Evolutionary conservation across 1,140 invertebrate species (phyloP).

Genomic region (Drosophila bifasciata): DNA sequence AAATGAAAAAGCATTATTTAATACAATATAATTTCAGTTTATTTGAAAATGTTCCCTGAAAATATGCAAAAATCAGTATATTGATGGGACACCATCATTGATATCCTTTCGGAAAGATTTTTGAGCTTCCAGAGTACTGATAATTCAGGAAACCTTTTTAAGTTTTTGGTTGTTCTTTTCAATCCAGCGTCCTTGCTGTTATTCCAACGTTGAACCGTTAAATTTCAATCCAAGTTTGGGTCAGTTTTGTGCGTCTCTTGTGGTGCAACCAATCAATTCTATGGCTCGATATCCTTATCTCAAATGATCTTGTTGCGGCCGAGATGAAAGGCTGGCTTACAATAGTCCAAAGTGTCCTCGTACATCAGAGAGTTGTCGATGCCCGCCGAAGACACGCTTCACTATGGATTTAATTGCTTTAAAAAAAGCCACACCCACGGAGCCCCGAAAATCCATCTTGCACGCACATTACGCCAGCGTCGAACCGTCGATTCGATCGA

Average conservation of each 20-base stretch:
- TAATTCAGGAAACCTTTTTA: too few species aligned
- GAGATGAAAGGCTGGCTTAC: conserved; percentile 57
- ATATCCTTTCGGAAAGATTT: too few species aligned
- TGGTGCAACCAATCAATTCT: conserved; percentile 55
- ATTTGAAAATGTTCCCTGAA: too few species aligned
- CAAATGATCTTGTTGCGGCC: conserved; percentile 59
- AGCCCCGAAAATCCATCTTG: conserved; percentile 73
- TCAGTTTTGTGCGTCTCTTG: conserved; percentile 29
- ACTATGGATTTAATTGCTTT: conserved; percentile 74
- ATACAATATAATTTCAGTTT: too few species aligned
- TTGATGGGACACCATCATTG: too few species aligned
- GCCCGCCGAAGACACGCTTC: conserved; percentile 70
- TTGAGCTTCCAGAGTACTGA: too few species aligned
- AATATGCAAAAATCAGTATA: too few species aligned
- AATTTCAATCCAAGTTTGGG: conserved; percentile 45
- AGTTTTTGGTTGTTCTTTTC: too few species aligned
- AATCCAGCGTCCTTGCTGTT: too few species aligned
- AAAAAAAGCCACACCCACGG: conserved; percentile 78
- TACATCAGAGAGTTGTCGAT: conserved; percentile 52
- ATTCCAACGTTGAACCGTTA: background rate
- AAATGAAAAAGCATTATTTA: too few species aligned
- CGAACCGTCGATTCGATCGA: conserved; percentile 27
- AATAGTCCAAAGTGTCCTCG: conserved; percentile 71
- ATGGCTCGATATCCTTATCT: conserved; percentile 15
- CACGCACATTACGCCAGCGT: conserved; percentile 65